phyloP scores from a whole-genome alignment of 2,797 vertebrate species.

The Molossus molossus region DNA sequence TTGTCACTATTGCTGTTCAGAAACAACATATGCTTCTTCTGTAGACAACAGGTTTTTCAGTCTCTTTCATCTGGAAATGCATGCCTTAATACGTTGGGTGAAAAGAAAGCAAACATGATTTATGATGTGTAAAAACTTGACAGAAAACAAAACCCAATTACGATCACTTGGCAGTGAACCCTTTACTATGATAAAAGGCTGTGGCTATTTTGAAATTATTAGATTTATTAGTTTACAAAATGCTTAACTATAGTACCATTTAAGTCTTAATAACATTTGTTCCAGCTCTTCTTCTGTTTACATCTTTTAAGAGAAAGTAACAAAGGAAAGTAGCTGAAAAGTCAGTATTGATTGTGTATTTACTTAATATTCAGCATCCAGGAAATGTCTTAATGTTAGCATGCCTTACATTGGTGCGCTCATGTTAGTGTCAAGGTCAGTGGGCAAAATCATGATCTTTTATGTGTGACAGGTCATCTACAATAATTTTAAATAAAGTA shows the following conservation, averaged over 20 bases:
- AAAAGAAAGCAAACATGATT: not conserved
- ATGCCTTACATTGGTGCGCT: not conserved
- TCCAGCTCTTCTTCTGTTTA: not conserved
- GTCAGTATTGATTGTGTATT: not conserved
- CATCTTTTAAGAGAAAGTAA: not conserved
- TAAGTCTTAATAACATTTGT: not conserved
- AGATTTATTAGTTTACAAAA: not conserved
- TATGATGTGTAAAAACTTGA: not conserved
- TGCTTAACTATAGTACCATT: not conserved
- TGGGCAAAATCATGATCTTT: not conserved
- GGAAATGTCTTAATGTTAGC: not conserved
- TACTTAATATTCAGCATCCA: not conserved
- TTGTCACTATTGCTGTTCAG: not conserved
- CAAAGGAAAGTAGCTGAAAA: not conserved
- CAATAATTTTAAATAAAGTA: not conserved
- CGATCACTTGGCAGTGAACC: not conserved
- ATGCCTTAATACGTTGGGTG: not conserved
- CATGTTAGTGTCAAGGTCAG: not conserved
- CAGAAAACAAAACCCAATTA: not conserved
- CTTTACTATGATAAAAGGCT: not conserved
- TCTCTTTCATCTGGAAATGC: not conserved
- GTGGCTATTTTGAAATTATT: not conserved
- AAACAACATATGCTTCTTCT: not conserved
- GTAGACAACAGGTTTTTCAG: not conserved
- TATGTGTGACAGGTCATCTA: not conserved